Evolutionary conservation across 2,797 vertebrate genomes (phyloP).

Genomic region (Pterois miles): DNA sequence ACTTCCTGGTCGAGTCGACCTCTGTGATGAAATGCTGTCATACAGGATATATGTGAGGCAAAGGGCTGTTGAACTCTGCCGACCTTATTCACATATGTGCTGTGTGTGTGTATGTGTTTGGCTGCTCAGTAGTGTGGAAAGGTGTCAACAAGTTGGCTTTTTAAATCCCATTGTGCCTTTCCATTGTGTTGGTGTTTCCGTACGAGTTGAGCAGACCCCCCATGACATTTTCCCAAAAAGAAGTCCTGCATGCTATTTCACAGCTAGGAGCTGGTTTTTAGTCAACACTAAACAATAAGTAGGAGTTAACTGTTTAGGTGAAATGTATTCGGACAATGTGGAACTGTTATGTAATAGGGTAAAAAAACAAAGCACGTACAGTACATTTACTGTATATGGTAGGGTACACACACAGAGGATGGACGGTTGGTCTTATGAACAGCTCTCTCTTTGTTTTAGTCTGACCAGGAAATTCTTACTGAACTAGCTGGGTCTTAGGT

Average conservation of each 20-base stretch:
- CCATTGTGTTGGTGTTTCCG: slow-evolving; percentile 64
- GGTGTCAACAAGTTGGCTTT: slow-evolving; percentile 51
- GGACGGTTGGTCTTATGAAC: background rate
- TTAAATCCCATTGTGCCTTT: slow-evolving; percentile 42
- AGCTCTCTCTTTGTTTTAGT: slow-evolving; percentile 18
- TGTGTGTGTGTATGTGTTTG: background rate
- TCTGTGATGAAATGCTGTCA: slow-evolving; percentile 61
- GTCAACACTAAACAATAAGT: slow-evolving; percentile 38
- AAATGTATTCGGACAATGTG: slow-evolving; percentile 29
- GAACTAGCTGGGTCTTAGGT: background rate
- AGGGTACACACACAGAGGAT: background rate
- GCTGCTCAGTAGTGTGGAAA: slow-evolving; percentile 7
- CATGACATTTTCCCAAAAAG: slow-evolving; percentile 45
- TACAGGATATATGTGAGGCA: slow-evolving; percentile 64
- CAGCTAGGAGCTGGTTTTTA: slow-evolving; percentile 39
- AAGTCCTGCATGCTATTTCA: slow-evolving; percentile 37
- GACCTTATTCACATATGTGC: slow-evolving; percentile 30
- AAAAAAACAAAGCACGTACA: slow-evolving; percentile 18
- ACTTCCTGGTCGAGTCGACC: slow-evolving; percentile 59
- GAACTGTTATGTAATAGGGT: slow-evolving; percentile 35
- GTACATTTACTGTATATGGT: background rate
- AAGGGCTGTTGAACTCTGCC: slow-evolving; percentile 51
- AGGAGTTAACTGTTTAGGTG: background rate
- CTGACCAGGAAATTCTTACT: slow-evolving; percentile 3
- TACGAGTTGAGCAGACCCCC: slow-evolving; percentile 5